Percentiles rank a stretch among this genome's conserved stretches.
These are phyloP conservation scores for Tyrannus savana DNA, from an alignment of 2,113 vertebrate species.

Conservation along the genomic window DNA sequence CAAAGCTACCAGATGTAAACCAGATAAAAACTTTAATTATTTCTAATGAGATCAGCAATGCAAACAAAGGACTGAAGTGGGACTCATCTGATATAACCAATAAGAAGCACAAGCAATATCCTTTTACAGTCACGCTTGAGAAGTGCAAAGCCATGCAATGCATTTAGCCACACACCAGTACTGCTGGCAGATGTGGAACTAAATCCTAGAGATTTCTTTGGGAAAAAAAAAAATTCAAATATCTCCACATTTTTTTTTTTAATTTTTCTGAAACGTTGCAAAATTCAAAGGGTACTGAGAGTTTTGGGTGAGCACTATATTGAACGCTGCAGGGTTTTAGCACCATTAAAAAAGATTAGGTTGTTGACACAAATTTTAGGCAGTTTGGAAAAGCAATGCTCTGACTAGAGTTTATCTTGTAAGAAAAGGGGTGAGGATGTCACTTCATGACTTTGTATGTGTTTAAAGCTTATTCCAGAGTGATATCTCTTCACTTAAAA, in stretches of 20 bases:
- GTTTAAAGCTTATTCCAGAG: not conserved
- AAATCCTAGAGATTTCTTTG: not conserved
- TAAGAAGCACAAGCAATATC: not conserved
- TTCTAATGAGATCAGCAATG: conserved; percentile 34
- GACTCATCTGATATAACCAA: not conserved
- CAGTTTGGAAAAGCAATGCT: not conserved
- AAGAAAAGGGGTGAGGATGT: not conserved
- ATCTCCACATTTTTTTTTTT: not conserved
- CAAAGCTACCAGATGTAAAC: not conserved
- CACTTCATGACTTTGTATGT: not conserved
- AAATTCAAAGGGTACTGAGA: not conserved
- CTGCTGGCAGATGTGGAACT: not conserved
- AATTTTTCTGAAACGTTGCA: not conserved
- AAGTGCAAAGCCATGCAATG: not conserved
- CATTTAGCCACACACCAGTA: not conserved
- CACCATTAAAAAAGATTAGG: not conserved
- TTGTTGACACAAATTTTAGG: not conserved
- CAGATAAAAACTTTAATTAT: conserved; percentile 37
- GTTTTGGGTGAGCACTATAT: not conserved
- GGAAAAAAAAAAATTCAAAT: not conserved
- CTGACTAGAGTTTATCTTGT: not conserved
- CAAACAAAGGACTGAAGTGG: not conserved
- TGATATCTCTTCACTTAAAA: not conserved
- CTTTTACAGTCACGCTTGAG: not conserved
- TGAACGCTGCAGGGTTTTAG: not conserved